These are phyloP conservation scores for Atta texana DNA, from an alignment of 1,140 invertebrate genomes.

Conservation along the genomic window DNA sequence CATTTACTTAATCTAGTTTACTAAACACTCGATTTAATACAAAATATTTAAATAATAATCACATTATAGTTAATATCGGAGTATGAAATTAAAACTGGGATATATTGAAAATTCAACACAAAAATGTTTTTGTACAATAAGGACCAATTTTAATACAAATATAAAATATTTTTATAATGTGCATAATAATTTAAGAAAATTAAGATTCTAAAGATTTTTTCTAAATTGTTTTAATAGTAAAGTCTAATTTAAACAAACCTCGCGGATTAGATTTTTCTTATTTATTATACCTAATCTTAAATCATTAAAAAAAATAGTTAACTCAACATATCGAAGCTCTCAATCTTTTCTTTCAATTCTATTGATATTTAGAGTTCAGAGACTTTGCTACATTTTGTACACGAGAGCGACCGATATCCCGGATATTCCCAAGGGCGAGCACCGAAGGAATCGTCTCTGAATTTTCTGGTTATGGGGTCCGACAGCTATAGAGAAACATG, in stretches of 20 bases:
- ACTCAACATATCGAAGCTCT: not conserved
- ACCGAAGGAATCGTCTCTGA: not conserved
- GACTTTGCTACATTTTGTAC: not conserved
- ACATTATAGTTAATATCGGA: too few relatives aligned
- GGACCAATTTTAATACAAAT: too few relatives aligned
- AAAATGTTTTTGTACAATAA: too few relatives aligned
- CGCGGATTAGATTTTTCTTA: not conserved
- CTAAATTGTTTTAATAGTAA: not conserved
- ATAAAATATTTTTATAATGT: not conserved
- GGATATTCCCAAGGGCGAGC: not conserved
- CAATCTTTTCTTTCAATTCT: not conserved
- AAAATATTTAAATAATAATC: not conserved
- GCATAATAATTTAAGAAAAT: not conserved
- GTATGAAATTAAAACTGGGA: too few relatives aligned
- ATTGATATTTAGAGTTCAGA: not conserved
- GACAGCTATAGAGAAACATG: constrained; percentile 17
- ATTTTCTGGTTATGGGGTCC: constrained; percentile 17
- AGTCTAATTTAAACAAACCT: not conserved
- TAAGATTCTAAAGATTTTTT: not conserved
- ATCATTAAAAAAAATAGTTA: not conserved
- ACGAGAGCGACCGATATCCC: not conserved
- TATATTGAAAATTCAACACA: too few relatives aligned
- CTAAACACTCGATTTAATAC: too few relatives aligned
- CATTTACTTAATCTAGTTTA: too few relatives aligned
- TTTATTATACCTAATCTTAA: constrained; percentile 9